These are phyloP conservation scores for Eciton burchellii DNA, from an alignment of 1,140 invertebrate species.

Conservation along the genomic window DNA sequence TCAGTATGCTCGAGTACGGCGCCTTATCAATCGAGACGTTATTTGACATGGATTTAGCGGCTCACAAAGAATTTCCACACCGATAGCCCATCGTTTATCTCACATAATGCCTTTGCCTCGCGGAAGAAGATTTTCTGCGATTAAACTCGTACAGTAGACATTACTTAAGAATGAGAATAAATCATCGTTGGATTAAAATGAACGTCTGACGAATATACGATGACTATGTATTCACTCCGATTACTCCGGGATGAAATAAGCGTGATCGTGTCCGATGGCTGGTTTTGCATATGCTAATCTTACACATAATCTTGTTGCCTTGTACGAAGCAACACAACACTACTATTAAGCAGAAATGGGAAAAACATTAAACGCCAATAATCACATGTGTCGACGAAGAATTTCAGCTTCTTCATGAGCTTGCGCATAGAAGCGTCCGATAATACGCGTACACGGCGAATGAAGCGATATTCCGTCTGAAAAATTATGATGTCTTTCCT, in stretches of 20 bases:
- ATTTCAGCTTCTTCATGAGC: background rate
- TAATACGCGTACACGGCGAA: background rate
- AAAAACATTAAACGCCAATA: constrained; percentile 29
- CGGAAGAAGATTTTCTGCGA: constrained; percentile 19
- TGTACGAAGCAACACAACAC: constrained; percentile 47
- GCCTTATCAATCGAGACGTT: background rate
- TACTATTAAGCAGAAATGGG: constrained; percentile 29
- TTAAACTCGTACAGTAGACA: background rate
- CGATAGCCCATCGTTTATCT: constrained; percentile 5
- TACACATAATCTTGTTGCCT: constrained; percentile 21
- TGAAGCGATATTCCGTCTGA: background rate
- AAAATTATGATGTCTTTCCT: background rate
- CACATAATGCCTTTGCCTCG: background rate
- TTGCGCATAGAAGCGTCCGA: background rate
- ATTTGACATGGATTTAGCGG: constrained; percentile 4
- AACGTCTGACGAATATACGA: background rate
- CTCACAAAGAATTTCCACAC: constrained; percentile 2
- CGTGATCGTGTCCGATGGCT: constrained; percentile 2
- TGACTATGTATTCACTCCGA: constrained; percentile 29
- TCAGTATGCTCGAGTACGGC: background rate
- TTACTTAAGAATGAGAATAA: constrained; percentile 1
- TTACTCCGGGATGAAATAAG: constrained; percentile 30
- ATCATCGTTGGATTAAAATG: constrained; percentile 28
- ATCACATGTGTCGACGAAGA: constrained; percentile 28
- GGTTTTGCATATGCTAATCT: constrained; percentile 50